These are phyloP conservation scores for Proales similis DNA, from an alignment of 1,140 invertebrate genomes.

Conservation along the genomic window DNA sequence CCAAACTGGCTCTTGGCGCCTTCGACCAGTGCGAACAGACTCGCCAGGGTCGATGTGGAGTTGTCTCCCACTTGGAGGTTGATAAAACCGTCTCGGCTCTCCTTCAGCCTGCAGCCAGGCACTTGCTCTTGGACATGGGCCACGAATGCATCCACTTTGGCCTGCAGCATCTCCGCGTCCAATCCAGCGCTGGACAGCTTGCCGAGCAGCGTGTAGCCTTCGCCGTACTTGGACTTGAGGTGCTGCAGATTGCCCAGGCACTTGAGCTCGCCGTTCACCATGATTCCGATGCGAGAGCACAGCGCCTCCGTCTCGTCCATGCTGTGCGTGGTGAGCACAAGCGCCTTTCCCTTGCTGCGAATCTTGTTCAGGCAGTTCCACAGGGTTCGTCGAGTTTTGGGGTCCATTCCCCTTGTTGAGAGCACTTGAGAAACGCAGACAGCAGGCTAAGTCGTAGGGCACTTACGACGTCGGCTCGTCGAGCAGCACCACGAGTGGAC, in stretches of 20 bases:
- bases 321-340: slow-evolving; percentile 37
- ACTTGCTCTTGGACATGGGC: background rate
- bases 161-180: too few species aligned
- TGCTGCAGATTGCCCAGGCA: slow-evolving; percentile 55
- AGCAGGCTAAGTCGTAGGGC: background rate
- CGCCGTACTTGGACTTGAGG: slow-evolving; percentile 57
- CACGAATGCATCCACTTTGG: slow-evolving; percentile 18
- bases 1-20: slow-evolving; percentile 6
- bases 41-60: slow-evolving; percentile 11
- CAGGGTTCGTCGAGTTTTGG: slow-evolving; percentile 47
- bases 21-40: slow-evolving; percentile 18
- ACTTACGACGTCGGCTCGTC: slow-evolving; percentile 46
- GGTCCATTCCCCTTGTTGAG: slow-evolving; percentile 55
- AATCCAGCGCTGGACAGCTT: too few species aligned
- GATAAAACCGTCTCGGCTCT: slow-evolving; percentile 32
- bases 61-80: slow-evolving; percentile 35
- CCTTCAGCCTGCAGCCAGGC: slow-evolving; percentile 17
- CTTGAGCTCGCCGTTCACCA: slow-evolving; percentile 55
- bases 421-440: slow-evolving; percentile 38
- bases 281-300: slow-evolving; percentile 44
- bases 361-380: slow-evolving; percentile 49
- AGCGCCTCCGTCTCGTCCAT: slow-evolving; percentile 46
- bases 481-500: slow-evolving; percentile 45
- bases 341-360: slow-evolving; percentile 36
- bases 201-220: slow-evolving; percentile 55